Base-by-base conservation (phyloP, 2,797 vertebrate species). In the Phataginus tetradactyla region DNA sequence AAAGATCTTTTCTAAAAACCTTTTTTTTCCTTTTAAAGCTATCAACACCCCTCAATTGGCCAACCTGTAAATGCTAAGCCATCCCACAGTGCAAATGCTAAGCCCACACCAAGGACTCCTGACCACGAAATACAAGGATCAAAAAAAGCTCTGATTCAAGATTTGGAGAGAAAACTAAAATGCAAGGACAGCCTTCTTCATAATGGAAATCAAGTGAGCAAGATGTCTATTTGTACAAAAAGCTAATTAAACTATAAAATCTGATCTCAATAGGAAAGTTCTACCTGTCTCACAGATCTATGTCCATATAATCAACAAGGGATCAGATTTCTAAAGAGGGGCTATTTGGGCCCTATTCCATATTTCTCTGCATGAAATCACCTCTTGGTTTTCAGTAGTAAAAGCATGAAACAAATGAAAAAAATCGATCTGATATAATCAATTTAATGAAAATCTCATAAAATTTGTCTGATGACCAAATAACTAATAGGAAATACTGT, bases 61-160 rank as follows among this genome's bases (percentile, higher is more conserved):
- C 98, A 99, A 95, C 98, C 96, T 92, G 64, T 94, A 96, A 61
- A 97, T 98, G 84, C 98, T 98, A 98, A 99, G 79, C 98, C 98
- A 92, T 98, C 98, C 79, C 98, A 98, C 91, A 98, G 37, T 79
- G 63, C 92, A 96, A 55, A 98, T 98, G 68, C 98, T 98, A 98
- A 98, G 77, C 98, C 98, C 37, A 98, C 98, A 90, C 98, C 99
- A 90, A 99, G 98, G 96, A 98, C 99, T 96, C 99, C 99, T 94
- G 99, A 99, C 94, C 99, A 99, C 81, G 99, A 99, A 97, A 99
- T 99, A 92, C 99, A 99, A 98, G 99, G 99, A 97, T 99, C 99
- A 74, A 99, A 99, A 98, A 99, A 99, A 77, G 99, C 99, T 34
- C 99, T 99, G 68, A 99, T 99, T 91, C 99, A 99, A 97, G 99